Conservation (phyloP, 2,888 invertebrate species). For the Catotricha subobsoleta region DNA sequence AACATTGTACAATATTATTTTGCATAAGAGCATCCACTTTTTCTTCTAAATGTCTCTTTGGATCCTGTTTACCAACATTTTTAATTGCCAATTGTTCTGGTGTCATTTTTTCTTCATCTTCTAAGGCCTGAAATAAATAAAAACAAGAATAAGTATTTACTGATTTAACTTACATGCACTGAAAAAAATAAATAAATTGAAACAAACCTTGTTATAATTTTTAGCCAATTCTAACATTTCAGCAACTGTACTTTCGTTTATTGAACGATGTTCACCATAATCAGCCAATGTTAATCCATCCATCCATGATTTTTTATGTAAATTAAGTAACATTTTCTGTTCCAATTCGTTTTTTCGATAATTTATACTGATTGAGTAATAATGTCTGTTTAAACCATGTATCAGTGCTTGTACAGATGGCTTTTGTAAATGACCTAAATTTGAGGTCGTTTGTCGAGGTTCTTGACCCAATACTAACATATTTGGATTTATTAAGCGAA, state of each 20-base stretch:
- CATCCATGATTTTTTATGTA: slow-evolving; percentile 99
- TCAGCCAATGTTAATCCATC: slow-evolving; percentile 82
- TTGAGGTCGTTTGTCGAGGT: slow-evolving; percentile 96
- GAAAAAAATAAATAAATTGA: slow-evolving; percentile 6
- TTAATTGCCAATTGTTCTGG: slow-evolving; percentile 98
- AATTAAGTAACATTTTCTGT: slow-evolving; percentile 96
- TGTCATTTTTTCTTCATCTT: slow-evolving; percentile 99
- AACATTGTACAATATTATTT: slow-evolving; percentile 91
- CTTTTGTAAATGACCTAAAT: slow-evolving; percentile 95
- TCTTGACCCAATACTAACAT: slow-evolving; percentile 99
- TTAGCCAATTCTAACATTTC: slow-evolving; percentile 96
- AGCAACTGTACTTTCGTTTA: slow-evolving; percentile 85
- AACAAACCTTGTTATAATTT: slow-evolving; percentile 69
- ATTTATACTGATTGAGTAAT: slow-evolving; percentile 98
- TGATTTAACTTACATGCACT: background rate
- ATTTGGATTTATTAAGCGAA: slow-evolving; percentile 96
- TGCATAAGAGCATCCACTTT: slow-evolving; percentile 95
- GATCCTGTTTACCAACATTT: slow-evolving; percentile 98
- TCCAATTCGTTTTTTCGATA: slow-evolving; percentile 97
- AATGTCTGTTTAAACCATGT: slow-evolving; percentile 95
- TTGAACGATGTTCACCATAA: slow-evolving; percentile 80
- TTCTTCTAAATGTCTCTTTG: slow-evolving; percentile 97
- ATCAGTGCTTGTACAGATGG: slow-evolving; percentile 98
- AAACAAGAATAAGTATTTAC: no score
- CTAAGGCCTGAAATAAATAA: slow-evolving; percentile 46